Base-by-base conservation (phyloP, 35 echinoderm and acorn worm genomes). In the Apostichopus japonicus region DNA sequence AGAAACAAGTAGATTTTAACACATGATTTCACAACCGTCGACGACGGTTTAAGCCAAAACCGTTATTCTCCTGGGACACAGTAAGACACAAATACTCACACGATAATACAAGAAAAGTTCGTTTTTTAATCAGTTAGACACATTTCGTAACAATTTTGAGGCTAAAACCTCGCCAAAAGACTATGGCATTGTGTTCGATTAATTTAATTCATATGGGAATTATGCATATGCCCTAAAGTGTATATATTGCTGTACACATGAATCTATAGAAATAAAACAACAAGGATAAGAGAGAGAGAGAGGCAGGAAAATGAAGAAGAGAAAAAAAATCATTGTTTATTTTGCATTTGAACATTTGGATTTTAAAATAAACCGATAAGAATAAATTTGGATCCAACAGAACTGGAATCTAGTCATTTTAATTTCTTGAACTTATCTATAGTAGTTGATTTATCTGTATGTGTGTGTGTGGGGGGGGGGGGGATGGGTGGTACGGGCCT, bases 111-210 rank as follows among this genome's bases (percentile, higher is more conserved):
- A n/a, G 71, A 19, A n/a, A n/a, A 23, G 17, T 19, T 75, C 5
- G 71, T 75, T n/a, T 75, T 75, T 75, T 75, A 75, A 75, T 75
- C 71, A 75, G 71, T 4, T 75, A 75, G 71, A 75, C 15, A 21
- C 71, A 75, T 75, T 15, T 75, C 71, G 71, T 73, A 73, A 73
- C n/a, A 73, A 73, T 7, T 73, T 73, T 73, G 15, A 7, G 71
- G n/a, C 6, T 17, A 73, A 19, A 17, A 33, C 27, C 27, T 33
- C 27, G 27, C 27, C 27, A 33, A 33, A 33, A 33, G 27, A 33
- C 27, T 1, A 1, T 33, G 27, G 27, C 71, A 73, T 67, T 73
- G 57, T 23, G 71, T 75, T 75, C 71, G 71, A 75, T 75, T 75
- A 24, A 75, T 75, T 75, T 75, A 75, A 75, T 19, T 7, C 71